phyloP scores from a whole-genome alignment of 2,113 vertebrate genomes.

The Collichthys lucidus region DNA sequence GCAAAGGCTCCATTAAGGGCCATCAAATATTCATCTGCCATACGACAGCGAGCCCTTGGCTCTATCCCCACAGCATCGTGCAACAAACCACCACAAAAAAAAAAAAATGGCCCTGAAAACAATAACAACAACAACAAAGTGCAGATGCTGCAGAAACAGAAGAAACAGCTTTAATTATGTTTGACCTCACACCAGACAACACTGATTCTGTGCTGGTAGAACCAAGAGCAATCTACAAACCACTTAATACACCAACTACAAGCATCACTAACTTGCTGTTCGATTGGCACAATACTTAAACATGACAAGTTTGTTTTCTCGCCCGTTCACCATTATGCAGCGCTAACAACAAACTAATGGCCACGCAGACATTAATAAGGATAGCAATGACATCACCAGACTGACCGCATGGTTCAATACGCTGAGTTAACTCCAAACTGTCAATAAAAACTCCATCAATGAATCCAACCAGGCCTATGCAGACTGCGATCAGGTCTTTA shows the following conservation, averaged over 20 bases:
- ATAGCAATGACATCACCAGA: conserved; percentile 76
- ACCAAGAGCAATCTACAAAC: conserved; percentile 18
- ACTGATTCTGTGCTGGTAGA: conserved; percentile 11
- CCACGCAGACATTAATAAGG: conserved; percentile 31
- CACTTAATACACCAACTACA: not conserved
- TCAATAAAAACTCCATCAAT: conserved; percentile 79
- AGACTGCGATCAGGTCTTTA: conserved; percentile 65
- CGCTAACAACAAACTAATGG: conserved; percentile 50
- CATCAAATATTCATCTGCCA: conserved; percentile 84
- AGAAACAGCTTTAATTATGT: conserved; percentile 40
- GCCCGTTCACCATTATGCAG: conserved; percentile 33
- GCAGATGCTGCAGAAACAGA: conserved; percentile 7
- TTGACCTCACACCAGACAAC: conserved; percentile 27
- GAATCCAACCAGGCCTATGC: conserved; percentile 54
- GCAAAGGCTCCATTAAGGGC: conserved; percentile 72
- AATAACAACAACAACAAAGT: conserved; percentile 52
- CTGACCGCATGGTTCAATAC: conserved; percentile 61
- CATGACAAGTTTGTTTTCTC: conserved; percentile 15
- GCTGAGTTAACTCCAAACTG: conserved; percentile 70
- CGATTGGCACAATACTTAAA: not conserved
- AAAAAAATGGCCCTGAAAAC: conserved; percentile 48
- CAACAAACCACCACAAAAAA: conserved; percentile 35
- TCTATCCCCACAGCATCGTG: conserved; percentile 30
- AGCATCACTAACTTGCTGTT: conserved; percentile 1
- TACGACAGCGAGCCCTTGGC: conserved; percentile 58